Evolutionary conservation across 2,113 vertebrate species (phyloP).

Genomic region (Aramus guarauna): DNA sequence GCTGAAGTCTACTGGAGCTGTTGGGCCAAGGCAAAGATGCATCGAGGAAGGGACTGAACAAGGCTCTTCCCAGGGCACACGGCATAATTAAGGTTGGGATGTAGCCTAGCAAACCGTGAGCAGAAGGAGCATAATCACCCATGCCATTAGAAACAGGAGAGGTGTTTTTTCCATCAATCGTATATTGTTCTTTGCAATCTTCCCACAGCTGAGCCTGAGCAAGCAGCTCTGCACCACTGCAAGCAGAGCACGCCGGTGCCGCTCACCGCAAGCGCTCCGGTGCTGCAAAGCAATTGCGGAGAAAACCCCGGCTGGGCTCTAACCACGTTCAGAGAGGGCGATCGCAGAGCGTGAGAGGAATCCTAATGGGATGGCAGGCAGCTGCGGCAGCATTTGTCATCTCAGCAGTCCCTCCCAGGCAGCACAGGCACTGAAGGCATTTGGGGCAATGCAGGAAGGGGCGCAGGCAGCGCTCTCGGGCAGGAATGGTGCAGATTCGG

Average conservation of each 20-base stretch:
- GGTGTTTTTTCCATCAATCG: neutral
- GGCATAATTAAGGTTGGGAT: neutral
- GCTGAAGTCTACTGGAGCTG: neutral
- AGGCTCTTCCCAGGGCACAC: neutral
- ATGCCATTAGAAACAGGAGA: rapidly evolving
- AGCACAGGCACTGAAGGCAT: neutral
- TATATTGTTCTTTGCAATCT: neutral
- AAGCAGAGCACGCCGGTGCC: neutral
- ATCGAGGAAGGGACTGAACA: neutral
- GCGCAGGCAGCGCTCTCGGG: rapidly evolving
- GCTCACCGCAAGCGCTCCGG: rapidly evolving
- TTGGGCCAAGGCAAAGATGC: neutral
- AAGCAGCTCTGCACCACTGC: neutral
- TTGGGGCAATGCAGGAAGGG: too few relatives aligned
- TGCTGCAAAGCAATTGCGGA: neutral
- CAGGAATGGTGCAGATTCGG: neutral
- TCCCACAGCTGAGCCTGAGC: neutral
- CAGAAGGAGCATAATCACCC: neutral
- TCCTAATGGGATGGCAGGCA: neutral
- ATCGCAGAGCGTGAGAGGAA: neutral
- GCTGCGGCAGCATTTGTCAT: neutral
- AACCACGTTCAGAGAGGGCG: rapidly evolving
- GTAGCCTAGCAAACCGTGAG: neutral
- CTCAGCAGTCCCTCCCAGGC: neutral
- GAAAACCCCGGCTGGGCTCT: neutral